Conservation (phyloP, 2,797 vertebrate species). For the Myotis myotis region DNA sequence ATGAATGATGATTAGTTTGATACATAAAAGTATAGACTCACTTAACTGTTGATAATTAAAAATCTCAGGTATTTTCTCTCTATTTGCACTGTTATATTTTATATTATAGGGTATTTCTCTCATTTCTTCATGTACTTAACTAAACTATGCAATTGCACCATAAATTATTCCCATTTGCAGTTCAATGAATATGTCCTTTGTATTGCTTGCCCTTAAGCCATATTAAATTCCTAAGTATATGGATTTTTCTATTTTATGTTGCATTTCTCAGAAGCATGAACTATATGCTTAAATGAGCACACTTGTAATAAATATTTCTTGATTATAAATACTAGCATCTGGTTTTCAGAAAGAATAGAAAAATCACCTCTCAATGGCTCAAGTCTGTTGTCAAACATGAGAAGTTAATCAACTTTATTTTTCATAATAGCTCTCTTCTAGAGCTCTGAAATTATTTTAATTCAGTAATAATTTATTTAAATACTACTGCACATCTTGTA, state of each 20-base stretch:
- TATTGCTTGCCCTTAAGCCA: slow-evolving; percentile 26
- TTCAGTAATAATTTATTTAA: slow-evolving; percentile 26
- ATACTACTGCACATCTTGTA: neutral
- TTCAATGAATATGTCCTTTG: neutral
- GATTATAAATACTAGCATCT: slow-evolving; percentile 21
- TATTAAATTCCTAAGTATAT: slow-evolving; percentile 8
- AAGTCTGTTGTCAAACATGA: neutral
- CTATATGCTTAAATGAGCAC: slow-evolving; percentile 31
- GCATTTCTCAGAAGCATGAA: slow-evolving; percentile 1
- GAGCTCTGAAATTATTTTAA: neutral
- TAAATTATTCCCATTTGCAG: slow-evolving; percentile 23
- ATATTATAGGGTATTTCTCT: neutral
- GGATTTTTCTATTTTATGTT: slow-evolving; percentile 33
- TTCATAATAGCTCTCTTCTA: neutral
- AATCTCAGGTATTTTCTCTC: neutral
- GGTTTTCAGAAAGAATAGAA: neutral
- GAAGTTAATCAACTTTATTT: neutral
- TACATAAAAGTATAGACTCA: neutral
- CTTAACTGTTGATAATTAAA: neutral
- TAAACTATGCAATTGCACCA: neutral
- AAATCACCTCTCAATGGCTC: neutral
- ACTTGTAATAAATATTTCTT: neutral
- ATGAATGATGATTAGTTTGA: neutral
- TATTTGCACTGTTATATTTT: neutral
- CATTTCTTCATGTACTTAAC: slow-evolving; percentile 42